Conservation (phyloP, 2,888 invertebrate species). For the Eupithecia inturbata region DNA sequence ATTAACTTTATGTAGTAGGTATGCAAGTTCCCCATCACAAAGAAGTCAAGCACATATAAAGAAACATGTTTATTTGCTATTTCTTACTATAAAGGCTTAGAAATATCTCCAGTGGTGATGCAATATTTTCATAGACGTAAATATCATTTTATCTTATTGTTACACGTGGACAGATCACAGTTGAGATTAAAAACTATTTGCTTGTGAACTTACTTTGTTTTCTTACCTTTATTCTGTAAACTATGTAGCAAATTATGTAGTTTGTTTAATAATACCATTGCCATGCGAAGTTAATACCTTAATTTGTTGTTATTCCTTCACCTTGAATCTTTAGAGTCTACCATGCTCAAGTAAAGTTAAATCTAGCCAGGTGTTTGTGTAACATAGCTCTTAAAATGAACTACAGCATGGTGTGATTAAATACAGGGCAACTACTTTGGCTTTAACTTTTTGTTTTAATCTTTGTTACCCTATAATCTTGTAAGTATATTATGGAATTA, state of each 20-base stretch:
- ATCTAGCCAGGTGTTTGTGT: neutral
- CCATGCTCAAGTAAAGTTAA: neutral
- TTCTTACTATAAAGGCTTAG: neutral
- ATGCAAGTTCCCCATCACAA: neutral
- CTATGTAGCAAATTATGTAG: neutral
- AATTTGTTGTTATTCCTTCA: neutral
- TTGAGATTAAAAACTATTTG: constrained; percentile 4
- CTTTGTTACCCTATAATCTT: neutral
- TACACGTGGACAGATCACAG: constrained; percentile 23
- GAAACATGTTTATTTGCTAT: neutral
- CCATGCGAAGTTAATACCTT: neutral
- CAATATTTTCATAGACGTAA: neutral
- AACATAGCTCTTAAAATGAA: neutral
- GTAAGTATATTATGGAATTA: neutral
- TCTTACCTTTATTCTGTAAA: neutral
- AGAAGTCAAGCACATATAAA: neutral
- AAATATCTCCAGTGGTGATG: neutral
- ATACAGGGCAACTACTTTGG: neutral
- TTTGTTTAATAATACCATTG: neutral
- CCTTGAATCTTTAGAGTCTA: neutral
- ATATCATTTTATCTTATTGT: constrained; percentile 17
- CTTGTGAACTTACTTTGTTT: constrained; percentile 1
- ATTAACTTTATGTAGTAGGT: neutral
- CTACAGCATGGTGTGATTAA: neutral
- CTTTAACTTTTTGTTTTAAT: neutral